A percentile compares a stretch with the other conserved stretches of the same genome.
Conservation (phyloP, 1,140 invertebrate species). For the Eumeta japonica region DNA sequence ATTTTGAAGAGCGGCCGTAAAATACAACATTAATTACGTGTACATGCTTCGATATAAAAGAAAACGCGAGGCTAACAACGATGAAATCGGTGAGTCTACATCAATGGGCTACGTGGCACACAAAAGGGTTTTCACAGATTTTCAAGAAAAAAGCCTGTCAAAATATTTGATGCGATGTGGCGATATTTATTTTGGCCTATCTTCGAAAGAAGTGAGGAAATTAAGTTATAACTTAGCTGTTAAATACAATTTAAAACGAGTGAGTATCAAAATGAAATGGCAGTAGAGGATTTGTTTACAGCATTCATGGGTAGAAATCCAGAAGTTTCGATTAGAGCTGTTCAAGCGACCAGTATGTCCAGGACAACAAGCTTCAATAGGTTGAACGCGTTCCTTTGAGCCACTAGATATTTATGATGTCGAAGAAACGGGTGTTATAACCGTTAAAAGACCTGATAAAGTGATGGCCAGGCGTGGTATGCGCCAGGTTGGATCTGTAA, state of each 20-base stretch:
- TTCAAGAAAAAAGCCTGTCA: too few species aligned
- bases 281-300: slow-evolving; percentile 50
- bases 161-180: slow-evolving; percentile 21
- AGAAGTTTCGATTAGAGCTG: slow-evolving; percentile 33
- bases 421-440: slow-evolving; percentile 54
- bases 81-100: slow-evolving; percentile 7
- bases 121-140: slow-evolving; percentile 18
- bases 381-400: slow-evolving; percentile 26
- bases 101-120: slow-evolving; percentile 25
- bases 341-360: slow-evolving; percentile 44
- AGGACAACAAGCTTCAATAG: slow-evolving; percentile 53
- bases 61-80: slow-evolving; percentile 11
- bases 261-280: slow-evolving; percentile 22
- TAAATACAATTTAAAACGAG: slow-evolving; percentile 23
- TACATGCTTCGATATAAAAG: slow-evolving; percentile 13
- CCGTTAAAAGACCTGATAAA: slow-evolving; percentile 27
- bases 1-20: slow-evolving; percentile 13
- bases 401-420: slow-evolving; percentile 24
- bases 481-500: slow-evolving; percentile 43
- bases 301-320: slow-evolving; percentile 46
- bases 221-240: slow-evolving; percentile 35
- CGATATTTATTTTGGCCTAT: slow-evolving; percentile 32
- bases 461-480: slow-evolving; percentile 35
- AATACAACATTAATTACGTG: slow-evolving; percentile 11
- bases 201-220: slow-evolving; percentile 30